These are phyloP conservation scores for Pachyrhynchus sulphureomaculatus DNA, from an alignment of 1,140 invertebrate genomes.

Conservation along the genomic window DNA sequence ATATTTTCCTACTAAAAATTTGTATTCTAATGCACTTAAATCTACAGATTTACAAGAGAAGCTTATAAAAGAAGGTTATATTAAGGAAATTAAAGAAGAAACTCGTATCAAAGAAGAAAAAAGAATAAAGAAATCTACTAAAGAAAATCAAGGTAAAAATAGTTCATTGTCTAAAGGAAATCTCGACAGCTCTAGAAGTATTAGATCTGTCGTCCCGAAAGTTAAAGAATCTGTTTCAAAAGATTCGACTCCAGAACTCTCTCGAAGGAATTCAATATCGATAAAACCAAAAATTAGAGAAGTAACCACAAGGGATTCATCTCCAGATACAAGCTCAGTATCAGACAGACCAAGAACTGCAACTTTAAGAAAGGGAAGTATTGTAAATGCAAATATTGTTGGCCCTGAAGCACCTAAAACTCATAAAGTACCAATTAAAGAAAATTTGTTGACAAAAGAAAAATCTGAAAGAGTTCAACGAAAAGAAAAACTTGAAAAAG, in stretches of 20 bases:
- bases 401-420: slow-evolving; percentile 38
- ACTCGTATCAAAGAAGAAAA: neutral
- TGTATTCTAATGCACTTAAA: slow-evolving; percentile 43
- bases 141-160: neutral
- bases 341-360: slow-evolving; percentile 45
- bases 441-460: neutral
- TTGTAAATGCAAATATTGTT: slow-evolving; percentile 45
- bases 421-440: neutral
- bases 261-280: neutral
- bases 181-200: neutral
- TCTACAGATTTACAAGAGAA: slow-evolving; percentile 6
- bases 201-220: neutral
- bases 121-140: neutral
- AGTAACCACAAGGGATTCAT: neutral
- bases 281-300: neutral
- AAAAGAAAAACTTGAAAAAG: neutral
- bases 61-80: neutral
- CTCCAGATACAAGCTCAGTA: slow-evolving; percentile 27
- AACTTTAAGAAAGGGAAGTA: slow-evolving; percentile 44
- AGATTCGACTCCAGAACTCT: neutral
- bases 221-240: neutral
- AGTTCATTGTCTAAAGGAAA: neutral
- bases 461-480: neutral
- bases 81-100: neutral
- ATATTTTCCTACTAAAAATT: slow-evolving; percentile 46